Evolutionary conservation across 2,888 invertebrate species (phyloP).

Genomic region (Bimastos eiseni): DNA sequence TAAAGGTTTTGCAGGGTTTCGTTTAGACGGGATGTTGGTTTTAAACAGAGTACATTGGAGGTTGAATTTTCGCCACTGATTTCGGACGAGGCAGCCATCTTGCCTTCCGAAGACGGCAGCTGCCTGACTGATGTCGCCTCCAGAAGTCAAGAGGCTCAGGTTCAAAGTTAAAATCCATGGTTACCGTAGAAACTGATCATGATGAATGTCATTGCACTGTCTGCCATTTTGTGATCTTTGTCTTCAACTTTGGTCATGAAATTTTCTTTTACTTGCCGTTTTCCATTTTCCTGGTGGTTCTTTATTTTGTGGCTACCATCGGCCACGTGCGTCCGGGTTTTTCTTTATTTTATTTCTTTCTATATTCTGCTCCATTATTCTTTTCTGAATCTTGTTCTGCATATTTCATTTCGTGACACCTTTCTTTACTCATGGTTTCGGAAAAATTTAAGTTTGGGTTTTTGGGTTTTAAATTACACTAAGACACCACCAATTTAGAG

Average conservation of each 20-base stretch:
- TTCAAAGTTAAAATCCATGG: background rate
- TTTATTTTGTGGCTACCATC: background rate
- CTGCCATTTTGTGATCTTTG: background rate
- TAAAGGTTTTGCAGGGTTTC: conserved; percentile 18
- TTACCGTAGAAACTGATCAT: conserved; percentile 14
- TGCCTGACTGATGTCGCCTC: background rate
- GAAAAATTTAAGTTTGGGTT: background rate
- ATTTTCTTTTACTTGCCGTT: background rate
- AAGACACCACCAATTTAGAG: background rate
- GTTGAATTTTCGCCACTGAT: conserved; percentile 22
- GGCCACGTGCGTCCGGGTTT: background rate
- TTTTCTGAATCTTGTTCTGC: background rate
- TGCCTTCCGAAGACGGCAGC: conserved; percentile 14
- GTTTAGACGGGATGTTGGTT: background rate
- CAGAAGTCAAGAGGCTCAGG: conserved; percentile 21
- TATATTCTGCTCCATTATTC: background rate
- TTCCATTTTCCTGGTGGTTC: background rate
- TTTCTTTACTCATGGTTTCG: background rate
- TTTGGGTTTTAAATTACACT: background rate
- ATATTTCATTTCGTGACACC: background rate
- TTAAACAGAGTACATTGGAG: conserved; percentile 24
- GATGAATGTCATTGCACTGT: conserved; percentile 10
- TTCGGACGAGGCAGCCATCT: background rate
- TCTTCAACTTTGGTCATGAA: background rate
- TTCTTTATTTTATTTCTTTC: background rate